Evolutionary conservation across 2,113 vertebrate species (phyloP), one percentile per base, ranked within the genome.

Genomic region (Lycocorax pyrrhopterus): DNA sequence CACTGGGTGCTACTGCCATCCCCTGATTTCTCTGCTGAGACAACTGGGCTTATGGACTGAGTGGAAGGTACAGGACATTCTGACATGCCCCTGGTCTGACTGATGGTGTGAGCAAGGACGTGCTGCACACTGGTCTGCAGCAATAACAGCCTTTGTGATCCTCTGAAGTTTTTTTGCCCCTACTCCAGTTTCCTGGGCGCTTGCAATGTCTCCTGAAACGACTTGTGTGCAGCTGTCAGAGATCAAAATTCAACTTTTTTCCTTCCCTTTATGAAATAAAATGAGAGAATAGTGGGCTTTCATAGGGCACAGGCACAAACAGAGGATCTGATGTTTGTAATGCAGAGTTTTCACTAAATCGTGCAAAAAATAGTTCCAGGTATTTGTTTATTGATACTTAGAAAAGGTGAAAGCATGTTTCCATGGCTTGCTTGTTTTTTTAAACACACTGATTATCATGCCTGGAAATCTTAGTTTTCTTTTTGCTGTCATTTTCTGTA

Each of bases 11-110:
- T 52, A 19, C 41, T 41, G 22, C 37, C 12, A 71, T 59, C 4
- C 19, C 21, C 12, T 4, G 14, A 49, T 78, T 78, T 30, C 30
- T 75, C 23, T 2, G 1, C 18, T 2, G 0, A 22, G 20, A 46
- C 0, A 12, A 3, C 29, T 21, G 39, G 60, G 26, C 12, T 37
- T 19, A 3, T 13, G 47, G 25, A 19, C 30, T 35, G 22, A 22
- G 35, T 16, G 16, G 21, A 52, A 60, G 39, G 8, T 35, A 10
- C 41, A n/a, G 20, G 46, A 49, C 13, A 33, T 4, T 10, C 13
- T 2, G 2, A 33, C 2, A 7, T 46, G 47, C 5, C 49, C 12
- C 39, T 62, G 9, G 13, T 37, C 33, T 46, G 37, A 18, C 19
- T 49, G 51, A 15, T 58, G 43, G 26, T 37, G n/a, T 39, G 15